Percentiles rank a stretch among this genome's conserved stretches.
Conservation (phyloP, 2,888 invertebrate genomes). For the Troglohyphantes excavatus region DNA sequence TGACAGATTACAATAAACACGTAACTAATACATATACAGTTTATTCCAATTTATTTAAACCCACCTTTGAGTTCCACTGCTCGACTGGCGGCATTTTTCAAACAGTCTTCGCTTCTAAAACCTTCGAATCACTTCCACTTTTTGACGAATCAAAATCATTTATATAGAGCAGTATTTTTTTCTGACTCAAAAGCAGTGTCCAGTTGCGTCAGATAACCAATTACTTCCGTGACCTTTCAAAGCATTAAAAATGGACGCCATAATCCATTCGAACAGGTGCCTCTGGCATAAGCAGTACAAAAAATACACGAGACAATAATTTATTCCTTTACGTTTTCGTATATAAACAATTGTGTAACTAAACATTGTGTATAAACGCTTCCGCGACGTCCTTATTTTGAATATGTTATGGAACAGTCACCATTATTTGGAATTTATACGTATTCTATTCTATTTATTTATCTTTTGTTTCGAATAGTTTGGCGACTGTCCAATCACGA, state of each 20-base stretch:
- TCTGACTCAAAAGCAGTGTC: slow-evolving; percentile 26
- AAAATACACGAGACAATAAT: not conserved
- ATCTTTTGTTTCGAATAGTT: too few relatives aligned
- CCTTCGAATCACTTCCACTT: not conserved
- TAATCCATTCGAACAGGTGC: slow-evolving; percentile 12
- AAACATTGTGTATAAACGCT: slow-evolving; percentile 4
- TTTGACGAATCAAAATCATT: slow-evolving; percentile 6
- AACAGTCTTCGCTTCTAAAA: not conserved
- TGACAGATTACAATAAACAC: too few relatives aligned
- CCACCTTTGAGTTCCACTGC: slow-evolving; percentile 18
- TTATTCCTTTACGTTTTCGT: slow-evolving; percentile 1
- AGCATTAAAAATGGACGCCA: not conserved
- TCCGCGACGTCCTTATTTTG: not conserved
- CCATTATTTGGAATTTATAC: too few relatives aligned
- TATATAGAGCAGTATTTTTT: slow-evolving; percentile 28
- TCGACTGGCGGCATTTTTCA: slow-evolving; percentile 18
- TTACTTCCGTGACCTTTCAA: slow-evolving; percentile 25
- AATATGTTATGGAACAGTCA: not conserved
- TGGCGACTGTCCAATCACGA: too few relatives aligned
- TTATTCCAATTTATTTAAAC: slow-evolving; percentile 2
- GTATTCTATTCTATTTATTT: too few relatives aligned
- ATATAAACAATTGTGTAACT: not conserved
- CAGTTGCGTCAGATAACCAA: slow-evolving; percentile 14
- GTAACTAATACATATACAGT: not conserved
- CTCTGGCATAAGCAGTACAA: not conserved